Percentiles rank a stretch among this genome's conserved stretches.
Conservation (phyloP, 1,140 invertebrate genomes). For the Mercenaria mercenaria region DNA sequence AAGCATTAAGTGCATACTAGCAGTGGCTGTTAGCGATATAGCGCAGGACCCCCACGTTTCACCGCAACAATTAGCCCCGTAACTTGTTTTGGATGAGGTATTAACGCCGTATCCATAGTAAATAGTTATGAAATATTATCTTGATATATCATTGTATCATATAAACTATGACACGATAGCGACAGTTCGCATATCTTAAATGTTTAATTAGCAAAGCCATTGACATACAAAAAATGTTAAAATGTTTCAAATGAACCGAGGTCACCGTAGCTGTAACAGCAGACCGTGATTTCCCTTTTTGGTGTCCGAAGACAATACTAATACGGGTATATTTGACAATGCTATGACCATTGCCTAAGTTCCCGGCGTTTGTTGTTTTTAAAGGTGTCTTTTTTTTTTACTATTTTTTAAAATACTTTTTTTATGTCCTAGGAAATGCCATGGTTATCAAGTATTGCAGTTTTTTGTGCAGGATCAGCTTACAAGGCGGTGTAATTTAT, state of each 20-base stretch:
- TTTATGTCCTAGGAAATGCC: too few relatives aligned
- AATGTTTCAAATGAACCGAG: background rate
- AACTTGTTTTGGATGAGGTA: background rate
- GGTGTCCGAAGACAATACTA: too few relatives aligned
- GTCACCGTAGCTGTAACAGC: too few relatives aligned
- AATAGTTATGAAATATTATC: slow-evolving; percentile 47
- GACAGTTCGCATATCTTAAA: background rate
- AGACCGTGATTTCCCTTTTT: too few relatives aligned
- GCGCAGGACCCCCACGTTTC: background rate
- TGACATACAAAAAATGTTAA: background rate
- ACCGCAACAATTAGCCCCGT: background rate
- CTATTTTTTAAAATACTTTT: too few relatives aligned
- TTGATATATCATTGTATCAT: background rate
- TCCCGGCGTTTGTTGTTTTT: too few relatives aligned
- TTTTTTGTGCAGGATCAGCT: too few relatives aligned
- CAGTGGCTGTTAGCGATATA: background rate
- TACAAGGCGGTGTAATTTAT: too few relatives aligned
- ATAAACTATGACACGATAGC: slow-evolving; percentile 29
- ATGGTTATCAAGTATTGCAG: too few relatives aligned
- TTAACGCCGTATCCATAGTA: background rate
- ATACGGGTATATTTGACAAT: too few relatives aligned
- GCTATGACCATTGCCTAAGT: too few relatives aligned
- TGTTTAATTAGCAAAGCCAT: background rate
- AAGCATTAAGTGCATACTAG: background rate
- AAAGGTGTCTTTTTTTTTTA: too few relatives aligned